Evolutionary conservation across 2,888 invertebrate species (phyloP).

Genomic region (Rhagium mordax): DNA sequence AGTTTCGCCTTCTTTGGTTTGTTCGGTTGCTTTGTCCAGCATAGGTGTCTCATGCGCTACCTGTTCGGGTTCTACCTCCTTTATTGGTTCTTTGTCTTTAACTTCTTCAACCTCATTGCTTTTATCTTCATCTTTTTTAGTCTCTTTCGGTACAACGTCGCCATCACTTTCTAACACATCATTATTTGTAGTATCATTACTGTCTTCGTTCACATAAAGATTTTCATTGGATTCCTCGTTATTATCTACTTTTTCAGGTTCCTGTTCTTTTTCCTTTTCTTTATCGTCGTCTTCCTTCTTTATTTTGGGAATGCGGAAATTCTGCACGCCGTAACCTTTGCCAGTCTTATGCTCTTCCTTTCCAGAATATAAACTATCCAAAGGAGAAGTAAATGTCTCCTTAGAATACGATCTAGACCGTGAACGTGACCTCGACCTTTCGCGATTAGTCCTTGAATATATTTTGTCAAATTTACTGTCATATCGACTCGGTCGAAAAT

Average conservation of each 20-base stretch:
- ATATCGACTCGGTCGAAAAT: constrained; percentile 5
- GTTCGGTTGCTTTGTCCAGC: constrained; percentile 5
- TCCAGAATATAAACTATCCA: constrained; percentile 70
- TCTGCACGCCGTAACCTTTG: constrained; percentile 71
- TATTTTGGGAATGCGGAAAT: constrained; percentile 73
- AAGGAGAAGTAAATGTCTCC: constrained; percentile 69
- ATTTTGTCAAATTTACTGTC: constrained; percentile 35
- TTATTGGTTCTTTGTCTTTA: neutral
- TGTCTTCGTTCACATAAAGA: neutral
- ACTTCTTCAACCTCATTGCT: constrained; percentile 1
- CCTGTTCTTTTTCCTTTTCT: constrained; percentile 26
- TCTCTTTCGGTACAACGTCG: constrained; percentile 22
- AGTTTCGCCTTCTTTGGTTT: neutral
- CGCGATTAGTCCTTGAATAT: constrained; percentile 49
- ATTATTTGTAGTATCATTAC: constrained; percentile 23
- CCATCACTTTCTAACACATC: constrained; percentile 40
- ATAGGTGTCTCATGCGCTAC: neutral
- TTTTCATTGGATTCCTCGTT: neutral
- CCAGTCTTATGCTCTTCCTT: constrained; percentile 68
- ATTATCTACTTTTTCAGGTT: constrained; percentile 23
- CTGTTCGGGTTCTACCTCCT: constrained; percentile 10
- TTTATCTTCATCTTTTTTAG: constrained; percentile 29
- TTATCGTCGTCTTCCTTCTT: constrained; percentile 40
- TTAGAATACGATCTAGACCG: constrained; percentile 49
- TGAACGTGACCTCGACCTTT: constrained; percentile 41